phyloP scores from a whole-genome alignment of 2,888 invertebrate species.

The Cryptops parisi region DNA sequence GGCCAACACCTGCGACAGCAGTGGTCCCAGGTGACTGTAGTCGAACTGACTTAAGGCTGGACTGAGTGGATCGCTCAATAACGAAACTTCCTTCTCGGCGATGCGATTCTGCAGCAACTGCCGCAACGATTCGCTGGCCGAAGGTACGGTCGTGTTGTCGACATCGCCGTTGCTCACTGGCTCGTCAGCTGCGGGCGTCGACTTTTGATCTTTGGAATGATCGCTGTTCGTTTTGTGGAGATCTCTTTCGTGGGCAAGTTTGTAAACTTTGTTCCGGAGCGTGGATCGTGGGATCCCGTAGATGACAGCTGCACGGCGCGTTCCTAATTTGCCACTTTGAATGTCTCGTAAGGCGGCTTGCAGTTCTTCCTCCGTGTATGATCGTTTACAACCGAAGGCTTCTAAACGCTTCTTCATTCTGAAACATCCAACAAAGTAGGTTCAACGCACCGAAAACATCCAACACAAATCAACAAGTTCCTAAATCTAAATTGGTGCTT shows the following conservation, averaged over 20 bases:
- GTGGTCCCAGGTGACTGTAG: conserved; percentile 20
- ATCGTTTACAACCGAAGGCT: conserved; percentile 44
- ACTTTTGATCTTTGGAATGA: neutral
- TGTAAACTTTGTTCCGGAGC: conserved; percentile 72
- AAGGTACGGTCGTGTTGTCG: neutral
- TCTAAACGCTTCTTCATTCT: conserved; percentile 52
- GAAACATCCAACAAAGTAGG: conserved; percentile 9
- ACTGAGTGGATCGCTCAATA: neutral
- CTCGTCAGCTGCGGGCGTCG: neutral
- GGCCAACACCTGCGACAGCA: conserved; percentile 21
- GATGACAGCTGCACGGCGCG: conserved; percentile 80
- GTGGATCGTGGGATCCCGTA: conserved; percentile 96
- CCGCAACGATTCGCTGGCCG: conserved; percentile 23
- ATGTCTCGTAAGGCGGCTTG: conserved; percentile 88
- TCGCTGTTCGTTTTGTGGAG: conserved; percentile 4
- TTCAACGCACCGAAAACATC: too few relatives aligned
- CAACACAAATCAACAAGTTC: too few relatives aligned
- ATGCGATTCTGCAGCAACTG: conserved; percentile 22
- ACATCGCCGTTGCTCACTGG: neutral
- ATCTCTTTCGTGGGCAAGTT: conserved; percentile 27
- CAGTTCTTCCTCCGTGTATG: conserved; percentile 92
- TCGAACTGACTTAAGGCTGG: conserved; percentile 15
- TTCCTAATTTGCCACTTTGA: conserved; percentile 80
- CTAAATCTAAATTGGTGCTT: too few relatives aligned
- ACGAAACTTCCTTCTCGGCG: conserved; percentile 15